Base-by-base conservation (phyloP, 2,113 vertebrate species). In the Microtus richardsoni region DNA sequence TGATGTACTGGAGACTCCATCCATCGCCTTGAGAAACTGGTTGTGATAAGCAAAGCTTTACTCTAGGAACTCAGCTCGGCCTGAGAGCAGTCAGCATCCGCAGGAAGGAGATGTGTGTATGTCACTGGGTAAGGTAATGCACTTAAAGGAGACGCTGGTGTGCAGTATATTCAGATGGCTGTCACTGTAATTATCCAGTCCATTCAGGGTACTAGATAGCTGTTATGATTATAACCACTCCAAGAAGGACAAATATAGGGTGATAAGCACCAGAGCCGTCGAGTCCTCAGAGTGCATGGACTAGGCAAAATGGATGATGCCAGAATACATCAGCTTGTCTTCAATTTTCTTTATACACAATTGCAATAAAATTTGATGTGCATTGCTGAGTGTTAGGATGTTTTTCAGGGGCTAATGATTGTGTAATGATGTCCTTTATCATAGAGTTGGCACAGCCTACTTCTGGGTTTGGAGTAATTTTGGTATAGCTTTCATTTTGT, bases 361-460 rank as follows among this genome's bases (percentile, higher is more conserved):
- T 85, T 93, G 70, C 95, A 74, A 91, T 94, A 95, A 97, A 97
- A 96, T 96, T 91, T 92, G 94, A 97, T 97, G 89, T 90, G 88
- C 78, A 68, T 73, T 97, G 44, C 71, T 89, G 60, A 44, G 82
- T 96, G 92, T 95, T 88, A 95, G 97, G 84, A 95, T 91, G 54
- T 93, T 97, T 96, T 89, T 94, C 95, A 94, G 95, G 95, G 74
- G 94, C 94, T 96, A 94, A 95, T 95, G 73, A 97, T 97, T 94
- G 92, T 75, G 75, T 96, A 97, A 97, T 96, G 88, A 96, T 95
- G 92, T 95, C 77, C 8, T 95, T 96, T 86, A 96, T 93, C 97
- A 70, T 95, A 62, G 74, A 93, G 77, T 96, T 96, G 90, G 94
- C 91, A 89, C 47, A 96, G n/a, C 49, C 93, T 49, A 49, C 79